Conservation (phyloP, 2,113 vertebrate species). For the Notothenia coriiceps region DNA sequence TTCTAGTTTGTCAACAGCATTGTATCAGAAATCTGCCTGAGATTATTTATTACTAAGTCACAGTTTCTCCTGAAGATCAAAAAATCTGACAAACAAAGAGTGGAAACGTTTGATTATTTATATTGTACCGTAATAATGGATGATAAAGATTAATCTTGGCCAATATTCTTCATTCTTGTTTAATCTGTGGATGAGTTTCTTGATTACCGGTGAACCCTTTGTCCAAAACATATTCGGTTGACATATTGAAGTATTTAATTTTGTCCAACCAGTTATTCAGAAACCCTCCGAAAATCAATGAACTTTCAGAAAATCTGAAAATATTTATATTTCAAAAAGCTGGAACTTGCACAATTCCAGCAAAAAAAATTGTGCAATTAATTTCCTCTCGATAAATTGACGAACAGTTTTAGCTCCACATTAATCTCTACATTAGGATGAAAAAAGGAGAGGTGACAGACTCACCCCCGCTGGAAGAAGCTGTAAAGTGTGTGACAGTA, state of each 20-base stretch:
- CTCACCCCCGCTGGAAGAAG: conserved; percentile 21
- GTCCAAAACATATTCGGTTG: not conserved
- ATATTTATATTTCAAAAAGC: conserved; percentile 3
- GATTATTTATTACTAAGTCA: conserved; percentile 7
- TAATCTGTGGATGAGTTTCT: not conserved
- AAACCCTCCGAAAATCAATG: not conserved
- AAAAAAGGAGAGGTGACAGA: not conserved
- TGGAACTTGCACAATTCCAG: not conserved
- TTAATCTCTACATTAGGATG: not conserved
- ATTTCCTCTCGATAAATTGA: not conserved
- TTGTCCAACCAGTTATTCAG: not conserved
- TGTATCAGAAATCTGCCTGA: conserved; percentile 36
- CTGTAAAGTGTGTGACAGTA: conserved; percentile 47
- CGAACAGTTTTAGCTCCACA: not conserved
- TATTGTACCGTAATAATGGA: not conserved
- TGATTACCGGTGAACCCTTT: not conserved
- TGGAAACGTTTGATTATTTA: conserved; percentile 2
- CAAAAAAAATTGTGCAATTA: not conserved
- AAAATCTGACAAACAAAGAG: not conserved
- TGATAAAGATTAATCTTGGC: not conserved
- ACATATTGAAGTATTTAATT: no score
- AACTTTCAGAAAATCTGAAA: not conserved
- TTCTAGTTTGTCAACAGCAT: conserved; percentile 55
- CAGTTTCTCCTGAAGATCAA: not conserved
- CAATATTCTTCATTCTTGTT: not conserved